A percentile compares a stretch with the other conserved stretches of the same genome.
phyloP scores from a whole-genome alignment of 2,888 invertebrate genomes.

The Neocrepidodera transversa region DNA sequence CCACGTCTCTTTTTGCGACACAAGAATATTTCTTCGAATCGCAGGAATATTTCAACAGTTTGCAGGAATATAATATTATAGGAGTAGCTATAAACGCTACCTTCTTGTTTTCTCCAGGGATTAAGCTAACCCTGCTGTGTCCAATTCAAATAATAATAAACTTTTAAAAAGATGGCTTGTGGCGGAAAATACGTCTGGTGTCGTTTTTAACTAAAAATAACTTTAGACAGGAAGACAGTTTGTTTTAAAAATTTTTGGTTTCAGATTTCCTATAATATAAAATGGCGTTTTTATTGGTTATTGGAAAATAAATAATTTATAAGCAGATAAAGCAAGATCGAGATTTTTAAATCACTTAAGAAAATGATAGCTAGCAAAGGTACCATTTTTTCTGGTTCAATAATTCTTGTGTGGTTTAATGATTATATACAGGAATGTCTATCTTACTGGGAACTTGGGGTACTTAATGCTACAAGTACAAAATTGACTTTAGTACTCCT shows the following conservation, averaged over 20 bases:
- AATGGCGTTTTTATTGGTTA: not conserved
- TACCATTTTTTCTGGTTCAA: too few relatives aligned
- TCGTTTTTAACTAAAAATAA: not conserved
- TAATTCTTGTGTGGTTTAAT: too few relatives aligned
- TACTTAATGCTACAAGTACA: too few relatives aligned
- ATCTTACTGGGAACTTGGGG: too few relatives aligned
- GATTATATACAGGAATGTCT: too few relatives aligned
- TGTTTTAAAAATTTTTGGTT: too few relatives aligned
- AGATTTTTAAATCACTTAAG: too few relatives aligned
- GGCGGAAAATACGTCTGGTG: not conserved
- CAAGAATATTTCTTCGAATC: conserved; percentile 3
- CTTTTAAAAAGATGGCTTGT: not conserved
- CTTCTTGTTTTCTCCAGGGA: not conserved
- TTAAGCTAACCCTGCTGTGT: not conserved
- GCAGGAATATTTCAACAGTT: conserved; percentile 11
- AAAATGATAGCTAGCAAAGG: too few relatives aligned
- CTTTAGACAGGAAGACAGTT: too few relatives aligned
- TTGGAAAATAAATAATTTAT: not conserved
- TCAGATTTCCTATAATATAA: not conserved
- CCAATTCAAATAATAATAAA: conserved; percentile 3
- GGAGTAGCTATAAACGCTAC: not conserved
- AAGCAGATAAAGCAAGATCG: too few relatives aligned
- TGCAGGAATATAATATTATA: not conserved
- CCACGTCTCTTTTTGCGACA: not conserved
- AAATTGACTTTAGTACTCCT: too few relatives aligned